These are phyloP conservation scores for Eulithis testata DNA, from an alignment of 2,888 invertebrate species.

Conservation along the genomic window DNA sequence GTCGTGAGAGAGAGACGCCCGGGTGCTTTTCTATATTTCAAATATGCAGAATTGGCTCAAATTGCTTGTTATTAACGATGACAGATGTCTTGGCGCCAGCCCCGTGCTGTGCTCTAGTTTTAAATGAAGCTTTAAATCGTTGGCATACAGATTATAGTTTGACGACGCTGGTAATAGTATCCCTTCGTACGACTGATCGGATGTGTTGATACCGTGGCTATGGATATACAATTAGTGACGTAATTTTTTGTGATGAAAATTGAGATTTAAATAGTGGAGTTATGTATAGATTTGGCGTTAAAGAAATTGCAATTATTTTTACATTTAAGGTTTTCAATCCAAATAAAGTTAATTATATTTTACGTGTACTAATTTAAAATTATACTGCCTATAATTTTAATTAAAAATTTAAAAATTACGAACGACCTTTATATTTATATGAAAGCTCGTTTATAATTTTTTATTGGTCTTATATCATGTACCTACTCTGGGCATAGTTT, in stretches of 20 bases:
- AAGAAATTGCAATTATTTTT: slow-evolving; percentile 1
- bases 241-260: slow-evolving; percentile 55
- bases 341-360: neutral
- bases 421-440: too few relatives aligned
- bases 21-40: slow-evolving; percentile 74
- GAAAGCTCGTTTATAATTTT: too few relatives aligned
- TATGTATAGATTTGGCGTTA: slow-evolving; percentile 10
- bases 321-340: neutral
- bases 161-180: slow-evolving; percentile 40
- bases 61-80: slow-evolving; percentile 84
- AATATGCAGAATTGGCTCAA: slow-evolving; percentile 83
- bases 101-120: slow-evolving; percentile 37
- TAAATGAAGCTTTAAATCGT: slow-evolving; percentile 47
- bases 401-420: too few relatives aligned
- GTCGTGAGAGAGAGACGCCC: slow-evolving; percentile 74
- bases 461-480: too few relatives aligned
- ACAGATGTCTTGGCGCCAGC: slow-evolving; percentile 83
- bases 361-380: too few relatives aligned
- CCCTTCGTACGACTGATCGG: slow-evolving; percentile 67
- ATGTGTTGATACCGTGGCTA: slow-evolving; percentile 78
- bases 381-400: too few relatives aligned
- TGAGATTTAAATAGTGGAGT: slow-evolving; percentile 46
- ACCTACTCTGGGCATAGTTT: too few relatives aligned
- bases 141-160: slow-evolving; percentile 46
- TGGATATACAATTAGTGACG: slow-evolving; percentile 80